phyloP scores from a whole-genome alignment of 2,888 invertebrate species.

The Bellardia pandia region DNA sequence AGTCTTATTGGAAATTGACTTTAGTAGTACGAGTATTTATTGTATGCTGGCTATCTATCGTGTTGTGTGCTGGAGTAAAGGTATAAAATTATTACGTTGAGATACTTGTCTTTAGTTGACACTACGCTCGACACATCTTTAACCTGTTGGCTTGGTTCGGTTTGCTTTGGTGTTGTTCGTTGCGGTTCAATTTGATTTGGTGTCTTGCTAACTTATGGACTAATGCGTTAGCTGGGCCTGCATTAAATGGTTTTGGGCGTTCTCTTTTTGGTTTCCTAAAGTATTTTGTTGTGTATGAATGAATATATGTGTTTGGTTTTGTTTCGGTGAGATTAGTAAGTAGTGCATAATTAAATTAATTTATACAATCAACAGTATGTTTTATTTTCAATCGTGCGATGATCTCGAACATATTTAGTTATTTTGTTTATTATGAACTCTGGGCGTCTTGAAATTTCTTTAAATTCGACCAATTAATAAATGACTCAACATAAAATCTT shows the following conservation, averaged over 20 bases:
- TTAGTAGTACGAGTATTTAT: slow-evolving; percentile 21
- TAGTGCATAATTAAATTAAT: slow-evolving; percentile 33
- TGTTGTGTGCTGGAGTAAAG: neutral
- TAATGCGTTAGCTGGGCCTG: neutral
- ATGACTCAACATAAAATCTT: too few relatives aligned
- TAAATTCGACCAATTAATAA: too few relatives aligned
- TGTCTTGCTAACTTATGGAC: slow-evolving; percentile 27
- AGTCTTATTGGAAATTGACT: slow-evolving; percentile 65
- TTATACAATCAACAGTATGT: slow-evolving; percentile 26
- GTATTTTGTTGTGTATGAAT: neutral
- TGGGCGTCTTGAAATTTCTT: too few relatives aligned
- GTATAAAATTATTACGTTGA: slow-evolving; percentile 3
- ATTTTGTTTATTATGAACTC: neutral
- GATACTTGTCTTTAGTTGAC: slow-evolving; percentile 34
- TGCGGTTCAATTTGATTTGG: neutral
- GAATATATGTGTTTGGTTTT: neutral
- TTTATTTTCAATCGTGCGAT: neutral
- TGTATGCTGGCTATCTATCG: neutral
- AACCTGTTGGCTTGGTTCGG: slow-evolving; percentile 46
- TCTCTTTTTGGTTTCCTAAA: neutral
- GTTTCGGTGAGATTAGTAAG: slow-evolving; percentile 27
- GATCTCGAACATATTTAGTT: neutral
- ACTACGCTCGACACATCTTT: slow-evolving; percentile 44
- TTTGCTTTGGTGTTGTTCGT: slow-evolving; percentile 3
- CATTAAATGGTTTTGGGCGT: slow-evolving; percentile 19